phyloP scores from a whole-genome alignment of 2,113 vertebrate species.

The Eulemur rufifrons region DNA sequence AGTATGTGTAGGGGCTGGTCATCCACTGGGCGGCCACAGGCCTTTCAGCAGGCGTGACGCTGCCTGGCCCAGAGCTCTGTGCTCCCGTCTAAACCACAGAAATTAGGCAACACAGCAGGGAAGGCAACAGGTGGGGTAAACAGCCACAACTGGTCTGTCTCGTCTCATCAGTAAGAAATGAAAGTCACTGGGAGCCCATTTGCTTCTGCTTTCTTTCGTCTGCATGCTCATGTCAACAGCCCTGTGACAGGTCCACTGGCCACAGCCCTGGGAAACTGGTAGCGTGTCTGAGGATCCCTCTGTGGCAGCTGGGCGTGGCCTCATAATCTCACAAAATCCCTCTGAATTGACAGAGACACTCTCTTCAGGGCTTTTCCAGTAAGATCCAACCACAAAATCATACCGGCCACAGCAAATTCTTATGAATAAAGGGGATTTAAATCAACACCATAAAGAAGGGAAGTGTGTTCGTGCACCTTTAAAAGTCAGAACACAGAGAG shows the following conservation, averaged over 20 bases:
- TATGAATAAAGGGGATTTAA: slow-evolving; percentile 56
- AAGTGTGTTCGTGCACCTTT: slow-evolving; percentile 37
- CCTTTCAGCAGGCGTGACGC: fast-evolving
- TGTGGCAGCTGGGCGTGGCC: not conserved
- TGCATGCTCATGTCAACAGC: slow-evolving; percentile 53
- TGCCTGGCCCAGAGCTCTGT: slow-evolving; percentile 32
- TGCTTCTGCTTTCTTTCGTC: slow-evolving; percentile 73
- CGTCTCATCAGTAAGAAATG: slow-evolving; percentile 71
- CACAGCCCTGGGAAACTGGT: slow-evolving; percentile 60
- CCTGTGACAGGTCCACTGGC: slow-evolving; percentile 52
- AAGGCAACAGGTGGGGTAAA: slow-evolving; percentile 63
- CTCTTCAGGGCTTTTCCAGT: slow-evolving; percentile 49
- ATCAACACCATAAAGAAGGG: slow-evolving; percentile 47
- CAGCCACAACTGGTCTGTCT: slow-evolving; percentile 68
- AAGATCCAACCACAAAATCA: slow-evolving; percentile 52
- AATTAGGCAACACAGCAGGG: slow-evolving; percentile 56
- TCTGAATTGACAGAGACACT: slow-evolving; percentile 22
- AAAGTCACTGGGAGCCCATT: slow-evolving; percentile 74
- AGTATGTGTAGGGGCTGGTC: no score
- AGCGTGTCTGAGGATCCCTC: slow-evolving; percentile 12
- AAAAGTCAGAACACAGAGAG: not conserved
- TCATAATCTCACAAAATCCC: slow-evolving; percentile 47
- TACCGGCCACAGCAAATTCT: slow-evolving; percentile 64
- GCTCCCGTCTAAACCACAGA: slow-evolving; percentile 65
- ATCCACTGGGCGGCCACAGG: fast-evolving